These are phyloP conservation scores for Minunthozetes semirufus DNA, from an alignment of 2,888 invertebrate genomes.

Conservation along the genomic window DNA sequence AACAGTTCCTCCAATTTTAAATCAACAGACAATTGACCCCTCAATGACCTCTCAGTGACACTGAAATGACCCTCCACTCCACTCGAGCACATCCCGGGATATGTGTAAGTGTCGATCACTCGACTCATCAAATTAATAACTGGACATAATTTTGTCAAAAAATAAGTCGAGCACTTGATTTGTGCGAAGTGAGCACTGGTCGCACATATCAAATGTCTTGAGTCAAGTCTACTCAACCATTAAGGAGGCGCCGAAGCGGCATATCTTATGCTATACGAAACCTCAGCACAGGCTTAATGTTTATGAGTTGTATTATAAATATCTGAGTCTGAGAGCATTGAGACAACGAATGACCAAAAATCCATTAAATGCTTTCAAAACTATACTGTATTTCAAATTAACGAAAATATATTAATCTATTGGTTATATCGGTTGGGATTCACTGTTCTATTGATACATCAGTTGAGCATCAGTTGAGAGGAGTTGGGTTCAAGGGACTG, in stretches of 20 bases:
- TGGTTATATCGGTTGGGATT: neutral
- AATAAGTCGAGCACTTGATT: constrained; percentile 24
- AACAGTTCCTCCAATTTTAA: neutral
- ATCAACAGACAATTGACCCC: constrained; percentile 26
- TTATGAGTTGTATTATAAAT: neutral
- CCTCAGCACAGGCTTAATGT: constrained; percentile 1
- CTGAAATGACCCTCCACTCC: neutral
- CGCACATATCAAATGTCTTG: neutral
- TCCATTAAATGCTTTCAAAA: neutral
- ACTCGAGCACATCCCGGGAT: too few relatives aligned
- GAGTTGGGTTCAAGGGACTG: constrained; percentile 19
- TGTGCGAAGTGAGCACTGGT: neutral
- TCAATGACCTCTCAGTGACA: neutral
- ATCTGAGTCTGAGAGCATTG: neutral
- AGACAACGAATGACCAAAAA: constrained; percentile 14
- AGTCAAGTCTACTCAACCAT: constrained; percentile 18
- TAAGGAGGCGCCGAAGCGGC: constrained; percentile 31
- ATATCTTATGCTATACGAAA: constrained; percentile 25
- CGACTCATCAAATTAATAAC: constrained; percentile 26
- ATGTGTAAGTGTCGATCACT: constrained; percentile 20
- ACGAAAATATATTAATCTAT: neutral
- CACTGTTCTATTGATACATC: neutral
- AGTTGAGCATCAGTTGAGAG: neutral
- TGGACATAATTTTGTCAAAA: constrained; percentile 25
- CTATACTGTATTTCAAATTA: neutral